A percentile compares a stretch with the other conserved stretches of the same genome.
phyloP scores from a whole-genome alignment of 2,888 invertebrate genomes.

The Eilema depressum region DNA sequence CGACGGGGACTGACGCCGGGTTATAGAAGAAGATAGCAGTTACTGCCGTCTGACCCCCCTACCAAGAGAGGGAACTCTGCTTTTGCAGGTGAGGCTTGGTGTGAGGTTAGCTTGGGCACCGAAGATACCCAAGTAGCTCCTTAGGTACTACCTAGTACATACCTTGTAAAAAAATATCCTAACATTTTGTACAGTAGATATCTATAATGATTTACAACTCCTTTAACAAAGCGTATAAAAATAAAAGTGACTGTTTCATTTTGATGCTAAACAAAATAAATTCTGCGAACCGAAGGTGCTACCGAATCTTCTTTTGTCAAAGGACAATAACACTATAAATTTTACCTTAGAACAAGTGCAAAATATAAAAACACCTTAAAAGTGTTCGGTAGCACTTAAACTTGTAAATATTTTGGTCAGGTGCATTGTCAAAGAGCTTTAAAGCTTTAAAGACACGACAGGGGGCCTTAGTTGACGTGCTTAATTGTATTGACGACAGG shows the following conservation, averaged over 20 bases:
- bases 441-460: slow-evolving; percentile 39
- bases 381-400: slow-evolving; percentile 52
- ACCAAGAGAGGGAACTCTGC: too few species aligned
- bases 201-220: slow-evolving; percentile 40
- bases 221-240: slow-evolving; percentile 7
- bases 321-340: slow-evolving; percentile 50
- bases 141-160: too few species aligned
- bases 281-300: slow-evolving; percentile 30
- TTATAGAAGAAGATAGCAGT: too few species aligned
- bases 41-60: too few species aligned
- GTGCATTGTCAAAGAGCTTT: slow-evolving; percentile 56
- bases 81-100: too few species aligned
- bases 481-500: slow-evolving; percentile 32
- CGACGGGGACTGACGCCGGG: too few species aligned
- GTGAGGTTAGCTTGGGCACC: too few species aligned
- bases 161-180: not conserved
- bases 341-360: slow-evolving; percentile 52
- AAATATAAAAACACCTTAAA: slow-evolving; percentile 19
- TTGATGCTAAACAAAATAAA: not conserved
- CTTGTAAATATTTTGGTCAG: slow-evolving; percentile 79
- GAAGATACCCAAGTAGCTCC: too few species aligned
- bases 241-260: slow-evolving; percentile 16
- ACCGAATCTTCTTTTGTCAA: slow-evolving; percentile 25
- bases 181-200: slow-evolving; percentile 29
- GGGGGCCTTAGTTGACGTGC: slow-evolving; percentile 36